A percentile compares a stretch with the other conserved stretches of the same genome.
Conservation (phyloP, 1,140 invertebrate species). For the Eueides isabella region DNA sequence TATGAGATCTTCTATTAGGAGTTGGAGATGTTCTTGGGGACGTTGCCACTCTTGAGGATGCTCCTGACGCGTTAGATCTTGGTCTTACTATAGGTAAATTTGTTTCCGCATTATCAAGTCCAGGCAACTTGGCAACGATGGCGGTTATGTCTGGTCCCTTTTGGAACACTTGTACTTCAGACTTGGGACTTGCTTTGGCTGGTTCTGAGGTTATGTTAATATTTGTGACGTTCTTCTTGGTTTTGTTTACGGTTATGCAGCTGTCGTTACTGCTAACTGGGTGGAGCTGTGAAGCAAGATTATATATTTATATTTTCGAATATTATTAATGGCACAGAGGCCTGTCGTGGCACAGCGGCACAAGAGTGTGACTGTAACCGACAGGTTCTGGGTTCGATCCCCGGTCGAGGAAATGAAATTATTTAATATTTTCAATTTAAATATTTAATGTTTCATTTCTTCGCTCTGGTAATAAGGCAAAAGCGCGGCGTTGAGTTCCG, state of each 20-base stretch:
- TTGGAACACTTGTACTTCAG: conserved; percentile 85
- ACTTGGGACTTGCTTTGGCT: conserved; percentile 59
- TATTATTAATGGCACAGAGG: too few relatives aligned
- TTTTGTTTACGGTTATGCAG: conserved; percentile 80
- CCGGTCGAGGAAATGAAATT: too few relatives aligned
- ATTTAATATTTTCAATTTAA: too few relatives aligned
- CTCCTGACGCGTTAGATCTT: conserved; percentile 82
- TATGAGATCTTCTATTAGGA: conserved; percentile 65
- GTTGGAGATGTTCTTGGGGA: conserved; percentile 65
- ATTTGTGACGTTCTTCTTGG: conserved; percentile 83
- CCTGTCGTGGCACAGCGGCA: too few relatives aligned
- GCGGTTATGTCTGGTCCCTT: conserved; percentile 81
- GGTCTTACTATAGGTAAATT: conserved; percentile 79
- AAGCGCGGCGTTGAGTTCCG: too few relatives aligned
- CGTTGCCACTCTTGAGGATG: conserved; percentile 74
- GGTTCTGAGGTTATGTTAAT: conserved; percentile 83
- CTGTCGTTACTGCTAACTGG: conserved; percentile 67
- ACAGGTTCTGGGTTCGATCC: too few relatives aligned
- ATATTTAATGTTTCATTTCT: too few relatives aligned
- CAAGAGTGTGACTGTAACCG: too few relatives aligned
- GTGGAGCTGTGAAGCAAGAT: conserved; percentile 63
- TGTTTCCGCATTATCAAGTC: conserved; percentile 80
- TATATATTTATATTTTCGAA: conserved; percentile 12
- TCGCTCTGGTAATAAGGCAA: too few relatives aligned
- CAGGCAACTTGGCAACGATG: conserved; percentile 83